Conservation (phyloP, 2,797 vertebrate species). For the Bradypus variegatus region DNA sequence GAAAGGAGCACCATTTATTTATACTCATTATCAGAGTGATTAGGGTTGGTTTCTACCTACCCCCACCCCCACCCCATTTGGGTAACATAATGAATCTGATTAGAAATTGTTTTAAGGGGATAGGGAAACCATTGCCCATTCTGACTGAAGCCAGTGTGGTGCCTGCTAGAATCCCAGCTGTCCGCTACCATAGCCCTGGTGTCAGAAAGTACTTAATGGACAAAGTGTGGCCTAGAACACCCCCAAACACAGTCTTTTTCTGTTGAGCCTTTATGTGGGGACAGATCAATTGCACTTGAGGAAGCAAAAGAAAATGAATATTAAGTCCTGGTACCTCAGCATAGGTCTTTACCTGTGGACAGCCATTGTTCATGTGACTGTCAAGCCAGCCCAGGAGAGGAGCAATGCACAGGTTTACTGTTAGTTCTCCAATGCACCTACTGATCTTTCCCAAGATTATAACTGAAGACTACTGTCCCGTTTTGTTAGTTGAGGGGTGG, state of each 20-base stretch:
- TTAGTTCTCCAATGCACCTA: slow-evolving; percentile 40
- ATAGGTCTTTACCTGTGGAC: neutral
- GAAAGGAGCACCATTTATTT: neutral
- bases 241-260: neutral
- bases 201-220: neutral
- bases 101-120: neutral
- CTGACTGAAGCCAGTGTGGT: neutral
- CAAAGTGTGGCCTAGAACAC: neutral
- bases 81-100: neutral
- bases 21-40: slow-evolving; percentile 29
- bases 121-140: neutral
- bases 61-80: neutral
- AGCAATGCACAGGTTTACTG: neutral
- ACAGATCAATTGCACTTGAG: neutral
- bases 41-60: neutral
- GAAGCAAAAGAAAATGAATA: no score
- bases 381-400: neutral
- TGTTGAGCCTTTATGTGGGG: neutral
- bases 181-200: neutral
- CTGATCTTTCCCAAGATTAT: slow-evolving; percentile 47
- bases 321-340: neutral
- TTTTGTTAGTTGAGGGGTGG: neutral
- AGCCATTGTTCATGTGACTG: neutral
- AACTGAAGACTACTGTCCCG: slow-evolving; percentile 60
- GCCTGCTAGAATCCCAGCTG: neutral